Percentiles rank a stretch among this genome's conserved stretches.
phyloP scores from a whole-genome alignment of 2,888 invertebrate genomes.

The Antitype chi region DNA sequence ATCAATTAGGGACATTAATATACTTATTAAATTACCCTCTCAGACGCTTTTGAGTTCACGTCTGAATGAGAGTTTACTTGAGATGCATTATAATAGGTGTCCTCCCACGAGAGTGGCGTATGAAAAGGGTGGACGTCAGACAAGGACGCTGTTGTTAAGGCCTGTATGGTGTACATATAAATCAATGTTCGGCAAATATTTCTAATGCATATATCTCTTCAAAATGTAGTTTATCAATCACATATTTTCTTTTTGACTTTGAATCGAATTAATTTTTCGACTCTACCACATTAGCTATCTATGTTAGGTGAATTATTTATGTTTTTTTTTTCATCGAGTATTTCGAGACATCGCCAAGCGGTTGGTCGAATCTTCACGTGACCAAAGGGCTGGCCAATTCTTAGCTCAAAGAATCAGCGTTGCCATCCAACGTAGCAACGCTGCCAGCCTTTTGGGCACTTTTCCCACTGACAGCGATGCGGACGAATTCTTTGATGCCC shows the following conservation, averaged over 20 bases:
- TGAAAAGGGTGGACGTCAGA: conserved; percentile 45
- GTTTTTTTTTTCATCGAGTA: too few species aligned
- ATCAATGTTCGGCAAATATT: conserved; percentile 3
- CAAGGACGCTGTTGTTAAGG: conserved; percentile 4
- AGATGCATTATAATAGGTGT: conserved; percentile 40
- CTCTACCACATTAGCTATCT: not conserved
- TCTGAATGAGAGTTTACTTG: conserved; percentile 47
- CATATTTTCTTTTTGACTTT: not conserved
- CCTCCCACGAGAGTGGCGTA: conserved; percentile 49
- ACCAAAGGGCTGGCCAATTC: too few species aligned
- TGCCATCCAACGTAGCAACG: too few species aligned
- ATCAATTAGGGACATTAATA: conserved; percentile 64
- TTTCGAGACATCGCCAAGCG: too few species aligned
- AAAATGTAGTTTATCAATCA: not conserved
- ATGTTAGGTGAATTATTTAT: not conserved
- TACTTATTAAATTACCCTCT: conserved; percentile 60
- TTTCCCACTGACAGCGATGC: too few species aligned
- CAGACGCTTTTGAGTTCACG: conserved; percentile 44
- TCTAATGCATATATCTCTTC: not conserved
- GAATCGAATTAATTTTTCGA: not conserved
- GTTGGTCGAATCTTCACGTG: too few species aligned
- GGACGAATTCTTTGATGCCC: too few species aligned
- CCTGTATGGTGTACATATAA: not conserved
- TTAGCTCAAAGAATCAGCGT: too few species aligned
- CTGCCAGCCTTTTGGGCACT: too few species aligned